These are phyloP conservation scores for Delichon dasypus DNA, from an alignment of 2,797 vertebrate genomes.

Conservation along the genomic window DNA sequence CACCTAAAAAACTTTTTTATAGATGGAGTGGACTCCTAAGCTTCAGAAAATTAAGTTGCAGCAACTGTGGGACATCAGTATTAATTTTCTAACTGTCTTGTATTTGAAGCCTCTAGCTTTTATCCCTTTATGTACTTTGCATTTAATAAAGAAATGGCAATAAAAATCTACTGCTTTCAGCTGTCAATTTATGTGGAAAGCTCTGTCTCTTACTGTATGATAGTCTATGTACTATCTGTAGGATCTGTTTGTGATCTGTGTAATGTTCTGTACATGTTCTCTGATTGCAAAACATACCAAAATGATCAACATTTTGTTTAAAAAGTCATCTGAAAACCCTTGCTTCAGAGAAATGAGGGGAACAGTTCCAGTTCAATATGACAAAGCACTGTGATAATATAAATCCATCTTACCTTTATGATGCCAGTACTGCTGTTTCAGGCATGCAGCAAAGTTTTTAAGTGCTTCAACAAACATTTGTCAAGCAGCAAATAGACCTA, in stretches of 20 bases:
- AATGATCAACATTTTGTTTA: neutral
- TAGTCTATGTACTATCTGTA: neutral
- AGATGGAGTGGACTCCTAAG: neutral
- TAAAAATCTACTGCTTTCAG: neutral
- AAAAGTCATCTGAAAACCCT: neutral
- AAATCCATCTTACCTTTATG: neutral
- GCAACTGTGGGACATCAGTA: neutral
- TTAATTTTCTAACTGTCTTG: neutral
- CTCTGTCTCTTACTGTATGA: neutral
- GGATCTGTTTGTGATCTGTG: too few species aligned
- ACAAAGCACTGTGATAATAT: neutral
- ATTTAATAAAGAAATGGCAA: conserved; percentile 1
- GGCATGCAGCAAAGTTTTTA: neutral
- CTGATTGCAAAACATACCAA: neutral
- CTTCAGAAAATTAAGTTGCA: neutral
- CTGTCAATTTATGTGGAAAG: neutral
- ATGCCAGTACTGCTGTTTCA: neutral
- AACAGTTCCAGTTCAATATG: neutral
- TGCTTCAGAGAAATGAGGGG: neutral
- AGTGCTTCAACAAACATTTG: neutral
- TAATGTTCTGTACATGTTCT: neutral
- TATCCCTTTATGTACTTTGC: neutral
- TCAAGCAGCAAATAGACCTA: neutral
- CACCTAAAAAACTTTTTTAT: neutral
- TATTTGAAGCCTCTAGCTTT: neutral